phyloP scores from a whole-genome alignment of 35 echinoderm and acorn worm species.

The Eucidaris tribuloides region DNA sequence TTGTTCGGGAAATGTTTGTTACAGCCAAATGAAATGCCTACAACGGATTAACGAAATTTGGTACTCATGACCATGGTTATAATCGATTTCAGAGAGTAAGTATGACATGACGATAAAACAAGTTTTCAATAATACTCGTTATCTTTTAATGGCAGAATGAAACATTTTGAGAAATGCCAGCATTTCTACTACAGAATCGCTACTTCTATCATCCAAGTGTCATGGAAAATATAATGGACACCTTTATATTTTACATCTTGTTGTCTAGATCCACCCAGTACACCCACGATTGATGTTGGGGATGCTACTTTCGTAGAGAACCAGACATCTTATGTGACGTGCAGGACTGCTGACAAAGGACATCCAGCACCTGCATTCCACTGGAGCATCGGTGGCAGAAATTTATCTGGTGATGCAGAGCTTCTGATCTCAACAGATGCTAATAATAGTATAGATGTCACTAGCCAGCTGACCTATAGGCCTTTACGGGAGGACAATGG shows the following conservation, averaged over 20 bases:
- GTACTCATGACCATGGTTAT: too few species aligned
- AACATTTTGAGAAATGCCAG: neutral
- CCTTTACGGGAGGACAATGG: slow-evolving; percentile 2
- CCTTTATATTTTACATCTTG: too few species aligned
- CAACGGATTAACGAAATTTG: too few species aligned
- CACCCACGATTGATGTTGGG: neutral
- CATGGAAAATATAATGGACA: too few species aligned
- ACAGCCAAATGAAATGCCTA: too few species aligned
- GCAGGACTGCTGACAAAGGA: slow-evolving; percentile 1
- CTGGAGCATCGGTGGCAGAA: neutral
- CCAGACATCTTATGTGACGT: neutral
- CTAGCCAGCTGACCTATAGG: neutral
- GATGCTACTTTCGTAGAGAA: neutral
- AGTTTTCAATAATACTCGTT: too few species aligned
- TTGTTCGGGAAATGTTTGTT: too few species aligned
- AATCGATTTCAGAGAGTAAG: too few species aligned
- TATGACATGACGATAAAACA: too few species aligned
- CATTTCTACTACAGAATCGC: neutral
- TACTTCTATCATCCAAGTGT: too few species aligned
- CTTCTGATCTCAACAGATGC: neutral
- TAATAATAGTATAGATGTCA: neutral
- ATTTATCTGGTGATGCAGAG: neutral
- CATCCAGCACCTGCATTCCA: slow-evolving; percentile 7
- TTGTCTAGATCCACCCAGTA: slow-evolving; percentile 2
- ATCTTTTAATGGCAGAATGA: too few species aligned